Evolutionary conservation across 53 echinoderm and acorn worm species (phyloP).

Genomic region (Echinometra lucunter): DNA sequence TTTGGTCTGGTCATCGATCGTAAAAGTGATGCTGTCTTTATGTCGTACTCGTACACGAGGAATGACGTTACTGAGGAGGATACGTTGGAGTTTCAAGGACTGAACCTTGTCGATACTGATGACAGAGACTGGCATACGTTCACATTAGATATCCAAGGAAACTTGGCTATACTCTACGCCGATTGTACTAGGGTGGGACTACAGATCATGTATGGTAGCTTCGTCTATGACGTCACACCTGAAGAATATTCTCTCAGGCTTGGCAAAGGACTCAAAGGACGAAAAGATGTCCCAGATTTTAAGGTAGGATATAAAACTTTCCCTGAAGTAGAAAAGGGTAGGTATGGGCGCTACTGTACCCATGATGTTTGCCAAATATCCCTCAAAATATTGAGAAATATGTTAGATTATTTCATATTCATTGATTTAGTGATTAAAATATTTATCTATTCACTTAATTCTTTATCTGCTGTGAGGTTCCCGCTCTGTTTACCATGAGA

Average conservation of each 20-base stretch:
- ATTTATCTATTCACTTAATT: too few relatives aligned
- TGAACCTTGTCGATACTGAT: constrained; percentile 54
- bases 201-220: constrained; percentile 73
- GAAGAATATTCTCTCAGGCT: constrained; percentile 79
- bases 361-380: too few relatives aligned
- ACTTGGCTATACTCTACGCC: constrained; percentile 79
- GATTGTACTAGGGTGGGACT: constrained; percentile 83
- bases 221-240: constrained; percentile 70
- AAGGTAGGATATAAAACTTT: constrained; percentile 76
- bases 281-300: constrained; percentile 76
- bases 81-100: constrained; percentile 61
- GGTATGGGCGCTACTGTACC: too few relatives aligned
- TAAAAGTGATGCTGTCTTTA: constrained; percentile 68
- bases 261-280: constrained; percentile 79
- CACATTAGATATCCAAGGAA: constrained; percentile 78
- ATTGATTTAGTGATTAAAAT: too few relatives aligned
- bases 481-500: too few relatives aligned
- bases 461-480: too few relatives aligned
- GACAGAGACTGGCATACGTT: constrained; percentile 78
- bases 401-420: too few relatives aligned
- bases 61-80: constrained; percentile 36
- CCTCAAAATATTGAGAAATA: too few relatives aligned
- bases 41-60: constrained; percentile 75
- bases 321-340: not conserved
- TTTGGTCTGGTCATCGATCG: constrained; percentile 81